phyloP scores from a whole-genome alignment of 1,140 invertebrate genomes.

The Bradysia coprophila region DNA sequence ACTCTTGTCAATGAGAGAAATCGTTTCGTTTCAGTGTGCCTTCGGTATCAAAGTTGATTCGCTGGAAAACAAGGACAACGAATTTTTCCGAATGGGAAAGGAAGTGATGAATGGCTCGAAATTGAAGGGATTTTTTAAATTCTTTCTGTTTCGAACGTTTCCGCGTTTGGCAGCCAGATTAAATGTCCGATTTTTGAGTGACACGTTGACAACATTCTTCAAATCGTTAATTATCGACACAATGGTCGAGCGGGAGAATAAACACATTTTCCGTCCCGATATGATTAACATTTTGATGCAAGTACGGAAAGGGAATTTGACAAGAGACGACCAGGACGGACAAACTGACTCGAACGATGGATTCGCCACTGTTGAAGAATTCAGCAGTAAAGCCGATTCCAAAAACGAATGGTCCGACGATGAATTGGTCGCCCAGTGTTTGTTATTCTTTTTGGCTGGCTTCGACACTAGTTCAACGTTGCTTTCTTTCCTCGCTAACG shows the following conservation, averaged over 20 bases:
- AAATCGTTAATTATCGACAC: slow-evolving; percentile 13
- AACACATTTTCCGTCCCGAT: slow-evolving; percentile 21
- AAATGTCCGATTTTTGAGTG: slow-evolving; percentile 7
- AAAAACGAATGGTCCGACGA: slow-evolving; percentile 25
- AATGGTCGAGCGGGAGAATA: slow-evolving; percentile 16
- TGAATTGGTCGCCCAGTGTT: slow-evolving; percentile 29
- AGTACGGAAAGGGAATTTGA: slow-evolving; percentile 6
- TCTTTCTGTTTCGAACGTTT: neutral
- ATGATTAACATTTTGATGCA: slow-evolving; percentile 28
- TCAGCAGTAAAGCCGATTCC: slow-evolving; percentile 7
- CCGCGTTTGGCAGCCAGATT: slow-evolving; percentile 8
- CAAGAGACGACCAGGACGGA: slow-evolving; percentile 7
- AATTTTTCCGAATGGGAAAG: slow-evolving; percentile 25
- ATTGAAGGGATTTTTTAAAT: neutral
- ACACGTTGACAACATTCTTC: slow-evolving; percentile 14
- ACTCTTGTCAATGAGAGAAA: too few relatives aligned
- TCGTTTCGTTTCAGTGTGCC: too few relatives aligned
- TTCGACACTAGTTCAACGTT: slow-evolving; percentile 37
- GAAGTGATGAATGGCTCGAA: slow-evolving; percentile 1
- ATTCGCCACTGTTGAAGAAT: slow-evolving; percentile 11
- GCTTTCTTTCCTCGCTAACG: slow-evolving; percentile 28
- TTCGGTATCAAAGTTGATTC: slow-evolving; percentile 38
- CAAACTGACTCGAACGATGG: slow-evolving; percentile 10
- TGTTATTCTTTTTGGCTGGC: slow-evolving; percentile 28
- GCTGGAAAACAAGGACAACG: slow-evolving; percentile 25